Conservation (phyloP, 2,888 invertebrate genomes). For the Hylaea fasciaria region DNA sequence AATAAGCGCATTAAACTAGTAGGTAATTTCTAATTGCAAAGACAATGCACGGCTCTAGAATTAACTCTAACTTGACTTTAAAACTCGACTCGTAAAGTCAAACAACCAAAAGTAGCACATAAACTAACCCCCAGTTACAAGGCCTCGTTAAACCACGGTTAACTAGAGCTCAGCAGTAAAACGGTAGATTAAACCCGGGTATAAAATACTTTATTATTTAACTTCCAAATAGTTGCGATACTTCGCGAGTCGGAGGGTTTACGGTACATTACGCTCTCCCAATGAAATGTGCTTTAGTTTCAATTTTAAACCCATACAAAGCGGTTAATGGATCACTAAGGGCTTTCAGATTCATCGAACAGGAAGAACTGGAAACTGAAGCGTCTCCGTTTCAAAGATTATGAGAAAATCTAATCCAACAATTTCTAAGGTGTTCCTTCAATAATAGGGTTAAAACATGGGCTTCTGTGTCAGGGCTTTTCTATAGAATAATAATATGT, state of each 20-base stretch:
- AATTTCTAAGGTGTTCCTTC: too few relatives aligned
- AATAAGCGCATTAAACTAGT: too few relatives aligned
- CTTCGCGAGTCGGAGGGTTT: not conserved
- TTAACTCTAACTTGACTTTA: not conserved
- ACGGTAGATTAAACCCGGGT: slow-evolving; percentile 19
- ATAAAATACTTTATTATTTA: slow-evolving; percentile 26
- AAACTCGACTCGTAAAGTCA: slow-evolving; percentile 10
- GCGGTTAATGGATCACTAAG: too few relatives aligned
- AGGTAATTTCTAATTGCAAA: too few relatives aligned
- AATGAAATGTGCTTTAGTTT: slow-evolving; percentile 1
- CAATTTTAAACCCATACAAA: not conserved
- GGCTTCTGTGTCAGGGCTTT: too few relatives aligned
- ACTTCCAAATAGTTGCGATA: slow-evolving; percentile 19
- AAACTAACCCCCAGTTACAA: slow-evolving; percentile 14
- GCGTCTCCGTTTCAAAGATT: too few relatives aligned
- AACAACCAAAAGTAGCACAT: slow-evolving; percentile 10
- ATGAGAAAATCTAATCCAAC: too few relatives aligned
- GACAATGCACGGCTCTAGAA: too few relatives aligned
- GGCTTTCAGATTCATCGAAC: too few relatives aligned
- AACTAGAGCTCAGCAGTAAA: slow-evolving; percentile 29
- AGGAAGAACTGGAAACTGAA: too few relatives aligned
- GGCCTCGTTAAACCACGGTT: slow-evolving; percentile 28
- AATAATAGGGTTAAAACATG: too few relatives aligned
- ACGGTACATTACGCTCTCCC: slow-evolving; percentile 7
- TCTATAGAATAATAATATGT: too few relatives aligned